Conservation (phyloP, 1,140 invertebrate genomes). For the Conopomorpha cramerella region DNA sequence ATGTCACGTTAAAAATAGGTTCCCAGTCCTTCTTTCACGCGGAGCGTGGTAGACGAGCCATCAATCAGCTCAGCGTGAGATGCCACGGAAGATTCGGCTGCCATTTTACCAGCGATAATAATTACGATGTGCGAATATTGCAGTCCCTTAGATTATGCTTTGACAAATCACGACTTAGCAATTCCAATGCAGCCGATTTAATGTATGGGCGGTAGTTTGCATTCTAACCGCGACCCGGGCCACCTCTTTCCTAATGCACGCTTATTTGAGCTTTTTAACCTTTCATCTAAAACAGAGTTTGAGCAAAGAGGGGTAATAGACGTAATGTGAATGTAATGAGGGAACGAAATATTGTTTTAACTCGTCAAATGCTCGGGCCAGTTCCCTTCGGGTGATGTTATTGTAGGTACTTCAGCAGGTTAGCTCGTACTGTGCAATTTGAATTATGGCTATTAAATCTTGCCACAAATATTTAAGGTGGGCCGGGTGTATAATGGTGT, state of each 20-base stretch:
- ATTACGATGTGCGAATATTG: conserved; percentile 60
- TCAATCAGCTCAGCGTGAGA: conserved; percentile 34
- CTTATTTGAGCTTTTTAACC: conserved; percentile 60
- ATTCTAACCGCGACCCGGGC: conserved; percentile 55
- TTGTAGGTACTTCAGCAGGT: too few species aligned
- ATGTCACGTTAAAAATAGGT: too few species aligned
- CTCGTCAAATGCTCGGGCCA: too few species aligned
- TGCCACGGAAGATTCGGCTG: conserved; percentile 41
- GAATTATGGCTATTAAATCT: too few species aligned
- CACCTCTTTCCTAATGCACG: conserved; percentile 59
- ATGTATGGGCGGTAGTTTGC: conserved; percentile 59
- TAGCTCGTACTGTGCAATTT: too few species aligned
- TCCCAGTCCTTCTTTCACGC: too few species aligned
- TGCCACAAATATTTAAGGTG: too few species aligned
- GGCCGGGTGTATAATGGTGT: too few species aligned
- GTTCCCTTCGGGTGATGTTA: too few species aligned
- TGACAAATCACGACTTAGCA: conserved; percentile 60
- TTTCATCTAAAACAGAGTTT: conserved; percentile 50
- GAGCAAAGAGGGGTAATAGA: conserved; percentile 50
- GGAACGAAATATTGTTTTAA: too few species aligned
- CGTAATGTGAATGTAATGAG: conserved; percentile 24
- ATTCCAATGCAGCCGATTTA: conserved; percentile 58
- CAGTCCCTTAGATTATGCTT: conserved; percentile 57
- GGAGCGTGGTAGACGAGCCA: too few species aligned
- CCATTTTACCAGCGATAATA: conserved; percentile 53